Base-by-base conservation (phyloP, 1,140 invertebrate genomes). In the Antheraea mylitta region DNA sequence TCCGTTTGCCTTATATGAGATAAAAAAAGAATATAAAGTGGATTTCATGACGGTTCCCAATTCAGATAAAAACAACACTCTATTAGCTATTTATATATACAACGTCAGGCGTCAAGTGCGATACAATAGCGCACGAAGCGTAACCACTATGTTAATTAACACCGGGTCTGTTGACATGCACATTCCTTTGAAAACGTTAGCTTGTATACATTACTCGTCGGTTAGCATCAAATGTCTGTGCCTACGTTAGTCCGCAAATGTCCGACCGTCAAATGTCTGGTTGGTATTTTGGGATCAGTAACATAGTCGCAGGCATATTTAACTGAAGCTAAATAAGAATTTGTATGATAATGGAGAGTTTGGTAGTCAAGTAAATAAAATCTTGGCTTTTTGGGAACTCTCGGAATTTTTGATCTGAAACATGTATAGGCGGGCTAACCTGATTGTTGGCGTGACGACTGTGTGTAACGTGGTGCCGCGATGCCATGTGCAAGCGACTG, bases 181-280 rank as follows among this genome's bases (percentile, higher is more conserved):
- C 45, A 53, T 53, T 53, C 45, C 45, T 53, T 53, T 53, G 45
- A 53, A 53, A 53, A 53, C 45, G 45, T 53, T 53, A 53, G 11
- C 45, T 1, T 53, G 45, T 13, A 53, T 53, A 53, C 16, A 53
- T 53, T 53, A 53, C 45, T 53, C 45, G 45, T 16, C 45, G 45
- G 16, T n/a, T 53, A 53, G 16, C 45, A n/a, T 53, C 45, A 53
- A 53, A 9, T n/a, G 45, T 13, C 16, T 16, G 45, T 53, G 13
- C 11, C 45, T 10, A 53, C 45, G 38, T 42, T 42, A 42, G 22
- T 42, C 38, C 38, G 45, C 45, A 53, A 53, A 6, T 42, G 38
- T 53, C 45, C 16, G 16, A 13, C 6, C 10, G 45, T 53, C 45
- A 53, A 16, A 13, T 53, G 16, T 30, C 11, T 1, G 45, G 11